phyloP scores from a whole-genome alignment of 2,113 vertebrate species.

The Mellivora capensis region DNA sequence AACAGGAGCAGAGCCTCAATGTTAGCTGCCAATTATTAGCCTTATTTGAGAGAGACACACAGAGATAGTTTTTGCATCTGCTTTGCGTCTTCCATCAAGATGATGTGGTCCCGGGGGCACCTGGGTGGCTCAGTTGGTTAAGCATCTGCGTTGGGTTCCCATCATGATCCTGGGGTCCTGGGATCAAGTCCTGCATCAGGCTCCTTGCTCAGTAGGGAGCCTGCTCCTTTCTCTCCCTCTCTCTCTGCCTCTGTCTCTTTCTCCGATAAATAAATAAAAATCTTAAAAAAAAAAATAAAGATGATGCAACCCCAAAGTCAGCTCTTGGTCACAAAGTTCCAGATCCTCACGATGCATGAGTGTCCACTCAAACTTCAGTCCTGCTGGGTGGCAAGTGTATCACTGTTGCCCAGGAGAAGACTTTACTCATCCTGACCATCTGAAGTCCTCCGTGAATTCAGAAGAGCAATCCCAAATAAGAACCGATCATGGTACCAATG shows the following conservation, averaged over 20 bases:
- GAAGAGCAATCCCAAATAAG: neutral
- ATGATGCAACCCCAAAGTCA: neutral
- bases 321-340: neutral
- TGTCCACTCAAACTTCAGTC: neutral
- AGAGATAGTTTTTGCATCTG: neutral
- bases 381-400: neutral
- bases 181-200: too few relatives aligned
- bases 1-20: neutral
- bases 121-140: too few relatives aligned
- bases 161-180: too few relatives aligned
- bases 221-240: too few relatives aligned
- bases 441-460: neutral
- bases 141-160: too few relatives aligned
- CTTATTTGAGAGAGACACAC: neutral
- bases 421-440: neutral
- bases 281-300: neutral
- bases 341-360: rapidly evolving
- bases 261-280: too few relatives aligned
- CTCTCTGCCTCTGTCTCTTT: too few relatives aligned
- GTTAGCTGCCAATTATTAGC: neutral
- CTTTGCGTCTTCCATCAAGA: neutral
- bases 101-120: rapidly evolving
- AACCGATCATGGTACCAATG: neutral
- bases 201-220: too few relatives aligned
- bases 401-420: neutral